phyloP scores from a whole-genome alignment of 2,797 vertebrate genomes.

The Uromys caudimaculatus region DNA sequence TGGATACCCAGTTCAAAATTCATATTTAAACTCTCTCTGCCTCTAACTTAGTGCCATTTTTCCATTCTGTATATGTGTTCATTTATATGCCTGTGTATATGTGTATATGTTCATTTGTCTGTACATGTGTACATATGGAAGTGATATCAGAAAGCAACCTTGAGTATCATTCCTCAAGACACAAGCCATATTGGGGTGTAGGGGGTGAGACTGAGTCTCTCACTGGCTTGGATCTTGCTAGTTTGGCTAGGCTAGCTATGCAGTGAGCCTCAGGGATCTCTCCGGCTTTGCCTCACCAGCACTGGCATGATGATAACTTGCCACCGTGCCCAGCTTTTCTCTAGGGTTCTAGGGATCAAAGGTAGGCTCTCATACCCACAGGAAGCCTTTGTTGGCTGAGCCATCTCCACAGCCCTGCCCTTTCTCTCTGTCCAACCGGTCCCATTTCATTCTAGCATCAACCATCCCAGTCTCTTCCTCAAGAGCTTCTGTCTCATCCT shows the following conservation, averaged over 20 bases:
- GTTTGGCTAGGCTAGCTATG: background rate
- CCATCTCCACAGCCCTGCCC: background rate
- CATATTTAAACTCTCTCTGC: background rate
- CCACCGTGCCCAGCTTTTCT: background rate
- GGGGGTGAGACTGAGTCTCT: background rate
- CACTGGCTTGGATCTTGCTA: background rate
- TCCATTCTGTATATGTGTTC: background rate
- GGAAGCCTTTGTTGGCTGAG: background rate
- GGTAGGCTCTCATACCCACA: background rate
- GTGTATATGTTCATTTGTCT: background rate
- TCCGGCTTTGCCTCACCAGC: background rate
- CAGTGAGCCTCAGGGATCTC: background rate
- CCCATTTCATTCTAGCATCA: rapidly evolving
- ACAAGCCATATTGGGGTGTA: background rate
- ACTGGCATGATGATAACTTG: background rate
- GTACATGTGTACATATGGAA: background rate
- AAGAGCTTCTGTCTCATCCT: background rate
- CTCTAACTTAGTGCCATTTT: background rate
- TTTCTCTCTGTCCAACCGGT: background rate
- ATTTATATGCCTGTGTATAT: background rate
- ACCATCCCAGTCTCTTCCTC: background rate
- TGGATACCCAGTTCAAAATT: background rate
- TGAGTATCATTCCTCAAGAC: background rate
- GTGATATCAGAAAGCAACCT: background rate
- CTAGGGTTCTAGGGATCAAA: background rate